Evolutionary conservation across 2,797 vertebrate genomes (phyloP).

Genomic region (Lacerta viridis): DNA sequence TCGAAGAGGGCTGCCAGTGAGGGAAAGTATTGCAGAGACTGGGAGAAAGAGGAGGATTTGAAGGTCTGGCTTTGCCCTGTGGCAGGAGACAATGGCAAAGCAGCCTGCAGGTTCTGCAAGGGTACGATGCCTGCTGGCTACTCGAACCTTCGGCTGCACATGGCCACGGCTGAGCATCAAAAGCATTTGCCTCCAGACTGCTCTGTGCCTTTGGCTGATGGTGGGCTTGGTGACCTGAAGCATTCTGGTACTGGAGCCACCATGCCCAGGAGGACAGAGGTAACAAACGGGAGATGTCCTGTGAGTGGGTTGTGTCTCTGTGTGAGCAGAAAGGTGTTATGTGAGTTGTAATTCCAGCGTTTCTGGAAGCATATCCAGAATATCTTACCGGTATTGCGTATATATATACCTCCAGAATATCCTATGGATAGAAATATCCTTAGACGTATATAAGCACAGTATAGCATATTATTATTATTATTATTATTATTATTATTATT

Average conservation of each 20-base stretch:
- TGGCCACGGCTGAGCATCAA: not conserved
- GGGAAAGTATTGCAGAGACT: not conserved
- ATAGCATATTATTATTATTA: no score
- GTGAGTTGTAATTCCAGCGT: not conserved
- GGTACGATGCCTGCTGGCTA: not conserved
- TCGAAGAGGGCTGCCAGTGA: not conserved
- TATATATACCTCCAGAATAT: no score
- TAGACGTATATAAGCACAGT: no score
- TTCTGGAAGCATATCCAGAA: not conserved
- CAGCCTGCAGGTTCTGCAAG: not conserved
- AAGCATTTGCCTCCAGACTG: no score
- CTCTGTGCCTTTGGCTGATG: not conserved
- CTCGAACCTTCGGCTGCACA: not conserved
- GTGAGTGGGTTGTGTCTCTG: not conserved
- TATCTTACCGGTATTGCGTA: no score
- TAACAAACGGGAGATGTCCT: not conserved
- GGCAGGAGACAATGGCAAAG: not conserved
- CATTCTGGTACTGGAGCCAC: not conserved
- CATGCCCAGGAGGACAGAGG: not conserved
- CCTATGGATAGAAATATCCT: no score
- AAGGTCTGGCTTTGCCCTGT: not conserved
- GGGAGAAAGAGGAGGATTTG: slow-evolving; percentile 11
- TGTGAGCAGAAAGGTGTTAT: not conserved
- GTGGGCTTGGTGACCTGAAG: not conserved
- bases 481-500: no score